Base-by-base conservation (phyloP, 2,797 vertebrate genomes). In the Aldrovandia affinis region DNA sequence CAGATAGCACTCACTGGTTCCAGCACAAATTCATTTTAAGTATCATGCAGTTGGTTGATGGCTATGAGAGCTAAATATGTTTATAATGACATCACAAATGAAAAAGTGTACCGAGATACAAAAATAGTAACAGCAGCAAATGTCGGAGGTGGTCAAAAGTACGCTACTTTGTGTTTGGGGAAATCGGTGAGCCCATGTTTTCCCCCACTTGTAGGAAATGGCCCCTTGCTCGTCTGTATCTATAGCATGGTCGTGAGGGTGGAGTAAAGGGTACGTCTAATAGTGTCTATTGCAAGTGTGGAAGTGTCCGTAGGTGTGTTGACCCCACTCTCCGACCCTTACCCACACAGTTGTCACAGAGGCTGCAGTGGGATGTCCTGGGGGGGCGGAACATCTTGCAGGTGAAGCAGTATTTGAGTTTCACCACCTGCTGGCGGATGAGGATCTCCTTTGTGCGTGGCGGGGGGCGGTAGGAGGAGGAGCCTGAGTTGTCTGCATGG, bases 321-420 rank as follows among this genome's bases (percentile, higher is more conserved):
- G 9, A 47, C 6, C 25, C 54, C 55, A 0, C 50, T 83, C 97
- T 96, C 9, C n/a, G n/a, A n/a, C 28, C 84, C 97, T 97, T 87
- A 99, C 98, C 98, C 80, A 99, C 98, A 86, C 98, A 99, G 96
- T 98, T 99, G 95, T 99, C 98, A 44, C 98, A 99, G 87, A 98
- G 95, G 83, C 97, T 97, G 94, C 98, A 99, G 95, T 99, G 98
- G 2, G 98, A 99, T 90, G 98, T 97, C 88, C 97, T 96, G 0
- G 98, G 98, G 0, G 98, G 98, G 25, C 98, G 95, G 92, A 99
- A 99, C 96, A 99, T 98, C 90, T 97, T 98, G 95, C 98, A 99
- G 86, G 98, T 98, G 93, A 98, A 98, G 93, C 98, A 99, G 92
- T 98, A 99, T 91, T 99, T 99, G 78, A 99, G 94, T 83, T 98